These are phyloP conservation scores for Alexandromys fortis DNA, from an alignment of 2,113 vertebrate genomes.

Conservation along the genomic window DNA sequence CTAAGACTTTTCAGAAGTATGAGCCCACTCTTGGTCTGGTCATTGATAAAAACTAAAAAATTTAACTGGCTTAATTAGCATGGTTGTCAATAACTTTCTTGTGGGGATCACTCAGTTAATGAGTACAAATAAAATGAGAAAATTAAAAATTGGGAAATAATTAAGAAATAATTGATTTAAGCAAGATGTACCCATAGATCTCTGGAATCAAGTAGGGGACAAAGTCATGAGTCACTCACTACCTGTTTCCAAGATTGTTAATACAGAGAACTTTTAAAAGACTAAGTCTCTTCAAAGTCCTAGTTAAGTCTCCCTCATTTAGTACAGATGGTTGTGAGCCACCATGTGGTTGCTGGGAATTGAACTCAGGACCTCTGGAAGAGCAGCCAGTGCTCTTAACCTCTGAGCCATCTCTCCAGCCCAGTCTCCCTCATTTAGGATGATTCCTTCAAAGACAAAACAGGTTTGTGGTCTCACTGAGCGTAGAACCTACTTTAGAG, in stretches of 20 bases:
- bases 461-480: neutral
- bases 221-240: neutral
- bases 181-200: neutral
- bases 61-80: neutral
- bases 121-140: neutral
- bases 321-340: too few species aligned
- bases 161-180: constrained; percentile 16
- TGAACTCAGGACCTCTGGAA: too few species aligned
- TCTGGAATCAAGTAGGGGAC: neutral
- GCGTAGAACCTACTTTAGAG: neutral
- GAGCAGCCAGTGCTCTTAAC: too few species aligned
- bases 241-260: neutral
- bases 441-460: constrained; percentile 34
- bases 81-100: neutral
- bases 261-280: neutral
- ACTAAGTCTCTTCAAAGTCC: neutral
- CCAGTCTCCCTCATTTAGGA: too few species aligned
- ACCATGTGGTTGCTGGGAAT: too few species aligned
- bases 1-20: neutral
- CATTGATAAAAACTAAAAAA: neutral
- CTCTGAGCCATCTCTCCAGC: too few species aligned
- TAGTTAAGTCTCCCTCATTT: neutral
- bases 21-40: neutral
- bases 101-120: neutral
- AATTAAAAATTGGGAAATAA: constrained; percentile 24